Percentiles rank a stretch among this genome's conserved stretches.
Evolutionary conservation across 2,888 invertebrate genomes (phyloP).

Genomic region (Timema podura): DNA sequence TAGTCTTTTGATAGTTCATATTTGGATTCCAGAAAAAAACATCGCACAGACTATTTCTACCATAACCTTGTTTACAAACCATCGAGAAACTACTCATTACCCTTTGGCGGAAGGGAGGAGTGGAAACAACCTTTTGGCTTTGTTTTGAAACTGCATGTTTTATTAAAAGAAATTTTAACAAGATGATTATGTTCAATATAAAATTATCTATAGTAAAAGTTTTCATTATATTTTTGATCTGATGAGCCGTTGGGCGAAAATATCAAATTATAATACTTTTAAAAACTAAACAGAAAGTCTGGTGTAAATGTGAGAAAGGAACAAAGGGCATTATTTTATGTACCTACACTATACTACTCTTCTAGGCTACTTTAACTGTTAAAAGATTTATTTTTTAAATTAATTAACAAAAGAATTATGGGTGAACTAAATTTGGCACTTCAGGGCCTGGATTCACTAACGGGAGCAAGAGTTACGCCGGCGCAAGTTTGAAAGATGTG

Average conservation of each 20-base stretch:
- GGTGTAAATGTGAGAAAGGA: not conserved
- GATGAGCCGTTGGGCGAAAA: not conserved
- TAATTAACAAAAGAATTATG: no score
- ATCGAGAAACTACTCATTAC: slow-evolving; percentile 1
- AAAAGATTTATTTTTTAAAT: no score
- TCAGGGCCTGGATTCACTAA: no score
- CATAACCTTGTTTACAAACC: not conserved
- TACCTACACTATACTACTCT: no score
- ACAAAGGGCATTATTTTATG: no score
- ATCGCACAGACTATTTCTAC: not conserved
- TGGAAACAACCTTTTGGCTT: not conserved
- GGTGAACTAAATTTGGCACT: no score
- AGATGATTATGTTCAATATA: not conserved
- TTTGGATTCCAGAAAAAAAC: not conserved
- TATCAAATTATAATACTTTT: not conserved
- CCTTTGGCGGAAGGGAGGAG: not conserved
- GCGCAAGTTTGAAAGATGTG: no score
- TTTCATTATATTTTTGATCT: not conserved
- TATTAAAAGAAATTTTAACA: not conserved
- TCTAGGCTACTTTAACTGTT: no score
- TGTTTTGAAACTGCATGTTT: not conserved
- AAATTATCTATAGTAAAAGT: not conserved
- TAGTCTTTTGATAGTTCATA: slow-evolving; percentile 7
- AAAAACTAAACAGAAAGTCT: not conserved
- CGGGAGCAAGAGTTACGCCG: no score